phyloP scores from a whole-genome alignment of 2,888 invertebrate genomes.

The Melanophora roralis region DNA sequence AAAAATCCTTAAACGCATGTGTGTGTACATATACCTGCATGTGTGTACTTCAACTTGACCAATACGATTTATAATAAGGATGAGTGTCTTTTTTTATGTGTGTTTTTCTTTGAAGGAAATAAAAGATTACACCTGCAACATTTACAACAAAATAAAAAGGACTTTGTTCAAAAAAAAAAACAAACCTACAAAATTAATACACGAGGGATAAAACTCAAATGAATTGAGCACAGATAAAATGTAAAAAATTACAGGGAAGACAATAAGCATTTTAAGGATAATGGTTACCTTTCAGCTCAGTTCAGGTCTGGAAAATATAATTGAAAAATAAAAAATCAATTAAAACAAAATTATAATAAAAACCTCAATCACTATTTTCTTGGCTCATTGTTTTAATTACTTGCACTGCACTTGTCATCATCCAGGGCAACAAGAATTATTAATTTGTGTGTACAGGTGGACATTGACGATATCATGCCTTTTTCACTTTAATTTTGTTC shows the following conservation, averaged over 20 bases:
- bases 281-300: background rate
- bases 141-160: constrained; percentile 33
- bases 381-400: constrained; percentile 13
- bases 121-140: constrained; percentile 61
- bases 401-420: constrained; percentile 48
- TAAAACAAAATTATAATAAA: constrained; percentile 41
- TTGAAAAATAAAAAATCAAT: background rate
- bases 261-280: background rate
- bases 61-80: constrained; percentile 37
- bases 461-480: constrained; percentile 25
- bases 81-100: background rate
- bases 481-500: background rate
- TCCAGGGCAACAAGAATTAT: background rate
- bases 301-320: constrained; percentile 12
- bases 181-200: background rate
- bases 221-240: constrained; percentile 4
- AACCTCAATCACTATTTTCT: background rate
- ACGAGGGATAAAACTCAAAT: constrained; percentile 1
- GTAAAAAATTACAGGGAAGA: constrained; percentile 17
- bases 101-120: constrained; percentile 21
- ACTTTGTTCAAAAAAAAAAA: constrained; percentile 9
- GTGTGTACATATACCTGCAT: too few relatives aligned
- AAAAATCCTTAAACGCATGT: constrained; percentile 62
- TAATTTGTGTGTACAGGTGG: background rate
- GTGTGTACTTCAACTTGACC: constrained; percentile 43